Evolutionary conservation across 2,113 vertebrate genomes (phyloP).

Genomic region (Crotalus viridis): DNA sequence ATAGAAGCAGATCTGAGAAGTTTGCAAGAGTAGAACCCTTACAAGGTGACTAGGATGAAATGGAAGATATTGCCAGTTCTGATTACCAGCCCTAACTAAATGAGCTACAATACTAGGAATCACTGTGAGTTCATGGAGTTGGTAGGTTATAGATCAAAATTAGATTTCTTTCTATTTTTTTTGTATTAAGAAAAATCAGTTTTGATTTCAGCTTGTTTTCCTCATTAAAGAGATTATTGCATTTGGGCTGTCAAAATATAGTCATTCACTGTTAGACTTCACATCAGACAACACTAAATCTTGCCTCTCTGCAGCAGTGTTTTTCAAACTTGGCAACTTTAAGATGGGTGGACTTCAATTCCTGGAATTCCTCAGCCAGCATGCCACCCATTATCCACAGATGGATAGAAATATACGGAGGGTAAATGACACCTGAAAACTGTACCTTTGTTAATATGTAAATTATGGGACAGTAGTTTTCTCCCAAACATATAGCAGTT

Average conservation of each 20-base stretch:
- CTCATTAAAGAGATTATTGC: background rate
- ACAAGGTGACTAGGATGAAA: background rate
- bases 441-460: background rate
- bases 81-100: background rate
- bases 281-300: background rate
- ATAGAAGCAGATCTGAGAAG: background rate
- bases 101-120: background rate
- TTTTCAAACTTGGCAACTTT: background rate
- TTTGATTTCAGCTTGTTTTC: background rate
- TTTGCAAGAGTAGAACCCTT: background rate
- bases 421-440: background rate
- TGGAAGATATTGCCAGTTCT: background rate
- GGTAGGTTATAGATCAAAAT: background rate
- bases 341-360: background rate
- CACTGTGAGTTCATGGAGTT: background rate
- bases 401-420: background rate
- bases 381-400: background rate
- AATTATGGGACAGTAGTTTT: background rate
- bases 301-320: background rate
- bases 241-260: background rate
- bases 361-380: background rate
- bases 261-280: background rate
- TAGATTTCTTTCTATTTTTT: background rate
- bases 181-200: background rate
- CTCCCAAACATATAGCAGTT: background rate